These are phyloP conservation scores for Calypte anna DNA, from an alignment of 2,113 vertebrate genomes.

Conservation along the genomic window DNA sequence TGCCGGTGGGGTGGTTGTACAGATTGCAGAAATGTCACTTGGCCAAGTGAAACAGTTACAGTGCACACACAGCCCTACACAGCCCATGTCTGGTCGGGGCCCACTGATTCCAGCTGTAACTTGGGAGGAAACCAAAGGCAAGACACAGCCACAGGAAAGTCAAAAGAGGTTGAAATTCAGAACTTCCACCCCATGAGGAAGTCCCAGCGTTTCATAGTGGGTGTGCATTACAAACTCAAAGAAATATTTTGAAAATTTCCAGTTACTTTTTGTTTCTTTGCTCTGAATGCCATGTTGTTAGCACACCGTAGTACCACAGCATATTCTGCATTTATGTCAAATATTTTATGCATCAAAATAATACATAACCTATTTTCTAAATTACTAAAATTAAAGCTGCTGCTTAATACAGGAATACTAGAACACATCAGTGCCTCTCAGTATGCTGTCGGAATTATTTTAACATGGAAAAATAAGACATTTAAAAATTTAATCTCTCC, in stretches of 20 bases:
- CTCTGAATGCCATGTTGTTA: neutral
- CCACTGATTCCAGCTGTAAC: neutral
- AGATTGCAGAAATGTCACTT: neutral
- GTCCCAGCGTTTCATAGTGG: neutral
- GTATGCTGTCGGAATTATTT: neutral
- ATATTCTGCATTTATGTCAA: neutral
- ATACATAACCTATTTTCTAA: neutral
- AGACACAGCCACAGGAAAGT: neutral
- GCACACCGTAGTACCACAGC: neutral
- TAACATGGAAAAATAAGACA: neutral
- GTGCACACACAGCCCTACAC: neutral
- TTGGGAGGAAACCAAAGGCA: neutral
- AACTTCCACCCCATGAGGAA: neutral
- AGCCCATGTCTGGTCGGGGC: neutral
- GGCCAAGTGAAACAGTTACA: accelerated
- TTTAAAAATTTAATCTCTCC: neutral
- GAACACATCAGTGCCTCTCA: neutral
- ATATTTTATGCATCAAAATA: neutral
- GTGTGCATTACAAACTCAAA: neutral
- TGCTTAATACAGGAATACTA: neutral
- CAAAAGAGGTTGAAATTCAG: neutral
- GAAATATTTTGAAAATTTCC: neutral
- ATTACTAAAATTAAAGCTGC: neutral
- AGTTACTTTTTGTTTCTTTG: neutral
- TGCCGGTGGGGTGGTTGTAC: accelerated